Percentiles rank a stretch among this genome's conserved stretches.
Evolutionary conservation across 1,140 invertebrate species (phyloP).

Genomic region (Neodiprion pinetum): DNA sequence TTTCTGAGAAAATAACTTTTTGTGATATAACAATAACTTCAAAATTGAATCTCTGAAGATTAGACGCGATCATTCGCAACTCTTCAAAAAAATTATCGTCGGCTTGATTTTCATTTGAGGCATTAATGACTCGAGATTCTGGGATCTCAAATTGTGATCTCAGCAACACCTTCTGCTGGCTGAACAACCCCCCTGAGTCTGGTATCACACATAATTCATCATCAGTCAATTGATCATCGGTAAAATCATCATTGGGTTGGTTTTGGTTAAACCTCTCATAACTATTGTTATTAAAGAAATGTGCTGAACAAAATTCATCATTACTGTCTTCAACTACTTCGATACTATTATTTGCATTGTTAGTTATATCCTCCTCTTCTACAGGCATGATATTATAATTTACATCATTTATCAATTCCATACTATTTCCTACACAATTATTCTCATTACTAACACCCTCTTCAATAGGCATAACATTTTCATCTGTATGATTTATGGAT

Average conservation of each 20-base stretch:
- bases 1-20: slow-evolving; percentile 15
- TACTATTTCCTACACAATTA: neutral
- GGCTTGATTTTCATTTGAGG: neutral
- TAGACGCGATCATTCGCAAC: slow-evolving; percentile 13
- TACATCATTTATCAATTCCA: neutral
- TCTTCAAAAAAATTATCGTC: slow-evolving; percentile 15
- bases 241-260: neutral
- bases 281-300: neutral
- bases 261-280: neutral
- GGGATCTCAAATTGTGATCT: no score
- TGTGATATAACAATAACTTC: no score
- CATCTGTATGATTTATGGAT: neutral
- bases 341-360: neutral
- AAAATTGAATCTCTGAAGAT: neutral
- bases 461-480: neutral
- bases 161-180: no score
- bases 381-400: no score
- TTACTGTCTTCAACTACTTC: neutral
- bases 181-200: neutral
- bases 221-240: neutral
- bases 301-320: neutral
- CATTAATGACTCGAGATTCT: neutral
- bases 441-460: neutral
- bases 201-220: neutral
- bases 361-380: neutral